Percentiles rank a stretch among this genome's conserved stretches.
These are phyloP conservation scores for Empis livida DNA, from an alignment of 2,888 invertebrate species.

Conservation along the genomic window DNA sequence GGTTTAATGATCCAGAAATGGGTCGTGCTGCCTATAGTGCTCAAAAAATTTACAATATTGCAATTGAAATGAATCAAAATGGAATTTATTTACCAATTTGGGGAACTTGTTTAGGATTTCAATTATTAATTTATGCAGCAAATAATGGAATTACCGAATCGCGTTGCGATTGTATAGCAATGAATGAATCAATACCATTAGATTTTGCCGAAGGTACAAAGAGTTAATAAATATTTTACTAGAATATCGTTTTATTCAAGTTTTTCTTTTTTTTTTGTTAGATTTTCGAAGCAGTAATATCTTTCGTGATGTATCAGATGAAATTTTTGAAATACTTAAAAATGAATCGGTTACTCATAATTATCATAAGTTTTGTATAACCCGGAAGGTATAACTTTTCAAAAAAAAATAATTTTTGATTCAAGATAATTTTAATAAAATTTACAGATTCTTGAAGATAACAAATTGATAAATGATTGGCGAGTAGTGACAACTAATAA, in stretches of 20 bases:
- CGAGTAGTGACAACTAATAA: constrained; percentile 54
- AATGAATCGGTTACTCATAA: constrained; percentile 52
- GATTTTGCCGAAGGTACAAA: constrained; percentile 48
- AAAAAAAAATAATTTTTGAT: no score
- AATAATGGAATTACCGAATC: constrained; percentile 40
- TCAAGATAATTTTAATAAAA: no score
- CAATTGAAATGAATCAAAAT: constrained; percentile 49
- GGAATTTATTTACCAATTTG: constrained; percentile 72
- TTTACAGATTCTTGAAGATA: constrained; percentile 37
- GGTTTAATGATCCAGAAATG: constrained; percentile 51
- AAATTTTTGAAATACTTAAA: constrained; percentile 42
- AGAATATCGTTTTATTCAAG: no score
- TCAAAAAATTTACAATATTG: constrained; percentile 52
- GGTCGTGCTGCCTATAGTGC: constrained; percentile 67
- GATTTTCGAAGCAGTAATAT: constrained; percentile 47
- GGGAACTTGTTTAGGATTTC: constrained; percentile 83
- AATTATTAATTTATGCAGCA: constrained; percentile 54
- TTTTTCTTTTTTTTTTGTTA: constrained; percentile 18
- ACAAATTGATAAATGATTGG: constrained; percentile 50
- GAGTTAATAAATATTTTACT: no score
- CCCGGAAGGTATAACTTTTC: constrained; percentile 48
- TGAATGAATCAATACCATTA: constrained; percentile 48
- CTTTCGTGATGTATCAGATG: constrained; percentile 44
- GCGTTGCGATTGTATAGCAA: constrained; percentile 47
- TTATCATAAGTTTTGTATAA: constrained; percentile 52